Base-by-base conservation (phyloP, 1,140 invertebrate species). In the Penaeus chinensis region DNA sequence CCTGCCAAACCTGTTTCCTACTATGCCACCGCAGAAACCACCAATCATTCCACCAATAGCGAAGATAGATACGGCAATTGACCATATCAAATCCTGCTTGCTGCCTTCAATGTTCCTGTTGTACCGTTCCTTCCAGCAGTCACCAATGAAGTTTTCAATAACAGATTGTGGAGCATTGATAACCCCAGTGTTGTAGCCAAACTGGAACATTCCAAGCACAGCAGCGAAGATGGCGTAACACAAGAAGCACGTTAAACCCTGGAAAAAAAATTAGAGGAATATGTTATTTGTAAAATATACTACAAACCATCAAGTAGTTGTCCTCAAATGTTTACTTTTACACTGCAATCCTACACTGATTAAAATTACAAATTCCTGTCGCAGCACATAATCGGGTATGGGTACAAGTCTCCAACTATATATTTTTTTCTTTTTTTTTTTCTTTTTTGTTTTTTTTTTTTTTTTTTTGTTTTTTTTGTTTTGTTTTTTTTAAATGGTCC, bases 181-280 rank as follows among this genome's bases (percentile, higher is more conserved):
- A 86, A 99, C 98, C 90, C 98, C 98, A 18, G 98, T 99, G 92
- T 99, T 99, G 94, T 98, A 99, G 90, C 99, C 99, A 93, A 99
- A 99, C 93, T 99, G 98, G 91, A 99, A 95, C 96, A 99, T 99
- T 27, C 99, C 96, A 90, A 99, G 95, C 89, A 98, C 97, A 82
- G 98, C 97, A 84, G 98, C 95, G 91, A 97, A 95, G 92, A 99
- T 98, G 90, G 98, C 95, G 93, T 98, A 98, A 90, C 96, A 95
- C 91, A 99, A 94, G 93, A 97, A 96, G 91, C 96, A 95, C 85
- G 98, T 99, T 90, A 98, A 94, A 88, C 96, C 96, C 96, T 97
- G 94, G 69, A 94, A 95, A 90, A 89, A 80, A 82, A 82, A 61
- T 27, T 16, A 71, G 32, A 60, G 47, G 27, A 24, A 62, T 47